Percentiles rank a stretch among this genome's conserved stretches.
Evolutionary conservation across 2,113 vertebrate species (phyloP).

Genomic region (Halichoerus grypus): DNA sequence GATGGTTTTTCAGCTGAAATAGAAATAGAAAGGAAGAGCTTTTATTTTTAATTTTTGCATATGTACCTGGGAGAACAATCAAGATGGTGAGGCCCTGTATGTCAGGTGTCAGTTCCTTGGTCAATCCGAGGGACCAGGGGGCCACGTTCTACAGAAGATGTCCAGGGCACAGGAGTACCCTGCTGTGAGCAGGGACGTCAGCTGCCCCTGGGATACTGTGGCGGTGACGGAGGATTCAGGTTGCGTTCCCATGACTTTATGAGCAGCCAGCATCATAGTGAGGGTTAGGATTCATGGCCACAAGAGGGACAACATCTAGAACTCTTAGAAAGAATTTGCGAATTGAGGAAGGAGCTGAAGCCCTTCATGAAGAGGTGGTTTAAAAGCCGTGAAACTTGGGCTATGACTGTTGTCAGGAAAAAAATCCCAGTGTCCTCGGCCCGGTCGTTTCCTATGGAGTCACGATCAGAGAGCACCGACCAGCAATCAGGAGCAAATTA

Average conservation of each 20-base stretch:
- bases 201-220: neutral
- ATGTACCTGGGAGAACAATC: neutral
- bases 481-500: neutral
- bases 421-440: neutral
- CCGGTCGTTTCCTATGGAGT: neutral
- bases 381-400: neutral
- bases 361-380: neutral
- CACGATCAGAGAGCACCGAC: neutral
- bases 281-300: neutral
- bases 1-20: neutral
- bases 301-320: neutral
- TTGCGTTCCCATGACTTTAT: neutral
- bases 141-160: neutral
- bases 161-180: fast-evolving
- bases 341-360: neutral
- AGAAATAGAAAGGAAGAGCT: neutral
- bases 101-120: neutral
- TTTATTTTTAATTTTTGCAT: neutral
- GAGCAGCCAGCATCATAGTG: neutral
- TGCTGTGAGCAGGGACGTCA: neutral
- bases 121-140: neutral
- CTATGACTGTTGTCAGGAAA: neutral
- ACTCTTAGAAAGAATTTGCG: neutral
- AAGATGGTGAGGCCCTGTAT: neutral
- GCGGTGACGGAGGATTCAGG: fast-evolving